A percentile compares a stretch with the other conserved stretches of the same genome.
Evolutionary conservation across 2,113 vertebrate genomes (phyloP).

Genomic region (Ciconia stormi): DNA sequence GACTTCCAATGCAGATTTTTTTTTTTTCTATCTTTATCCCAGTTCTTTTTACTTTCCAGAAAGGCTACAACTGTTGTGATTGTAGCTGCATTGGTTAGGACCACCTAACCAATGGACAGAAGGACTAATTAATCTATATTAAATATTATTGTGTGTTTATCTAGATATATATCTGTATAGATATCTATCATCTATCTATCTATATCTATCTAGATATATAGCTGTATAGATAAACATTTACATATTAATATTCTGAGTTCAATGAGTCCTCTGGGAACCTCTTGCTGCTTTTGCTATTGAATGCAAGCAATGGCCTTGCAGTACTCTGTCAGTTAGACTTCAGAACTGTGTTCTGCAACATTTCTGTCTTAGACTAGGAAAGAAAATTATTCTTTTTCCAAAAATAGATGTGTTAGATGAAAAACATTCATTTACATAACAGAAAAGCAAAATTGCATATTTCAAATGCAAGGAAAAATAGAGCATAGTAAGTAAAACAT

Average conservation of each 20-base stretch:
- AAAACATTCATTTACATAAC: conserved; percentile 56
- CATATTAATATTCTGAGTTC: not conserved
- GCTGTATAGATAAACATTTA: not conserved
- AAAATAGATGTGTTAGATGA: conserved; percentile 47
- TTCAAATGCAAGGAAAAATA: conserved; percentile 43
- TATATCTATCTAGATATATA: not conserved
- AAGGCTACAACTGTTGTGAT: not conserved
- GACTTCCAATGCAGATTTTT: not conserved
- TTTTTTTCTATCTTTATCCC: not conserved
- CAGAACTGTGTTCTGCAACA: not conserved
- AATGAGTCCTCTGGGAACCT: not conserved
- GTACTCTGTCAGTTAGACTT: conserved; percentile 1
- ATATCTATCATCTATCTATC: too few relatives aligned
- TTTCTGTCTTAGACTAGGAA: not conserved
- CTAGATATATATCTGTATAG: not conserved
- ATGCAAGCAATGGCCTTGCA: not conserved
- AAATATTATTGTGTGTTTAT: not conserved
- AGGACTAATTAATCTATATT: not conserved
- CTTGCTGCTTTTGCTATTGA: not conserved
- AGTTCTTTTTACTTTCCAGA: not conserved
- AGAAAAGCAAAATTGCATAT: conserved; percentile 44
- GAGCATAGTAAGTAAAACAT: conserved; percentile 41
- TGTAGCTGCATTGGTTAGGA: not conserved
- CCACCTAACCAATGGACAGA: not conserved
- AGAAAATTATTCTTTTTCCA: conserved; percentile 8